Conservation (phyloP, 2,113 vertebrate genomes). For the Zingel zingel region DNA sequence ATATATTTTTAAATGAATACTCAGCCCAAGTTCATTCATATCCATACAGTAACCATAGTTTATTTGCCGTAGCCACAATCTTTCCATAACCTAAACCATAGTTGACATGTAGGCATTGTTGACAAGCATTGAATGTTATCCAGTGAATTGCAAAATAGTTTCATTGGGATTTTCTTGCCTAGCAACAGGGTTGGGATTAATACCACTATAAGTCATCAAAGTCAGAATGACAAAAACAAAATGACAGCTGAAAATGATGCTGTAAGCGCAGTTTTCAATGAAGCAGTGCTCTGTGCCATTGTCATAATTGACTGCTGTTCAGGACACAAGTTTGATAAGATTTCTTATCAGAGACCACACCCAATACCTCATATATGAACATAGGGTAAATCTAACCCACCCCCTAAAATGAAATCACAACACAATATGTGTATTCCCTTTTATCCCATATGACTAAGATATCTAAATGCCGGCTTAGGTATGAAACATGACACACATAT, state of each 20-base stretch:
- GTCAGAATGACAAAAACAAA: too few relatives aligned
- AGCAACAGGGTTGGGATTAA: not conserved
- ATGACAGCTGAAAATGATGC: not conserved
- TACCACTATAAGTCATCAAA: not conserved
- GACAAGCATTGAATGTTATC: not conserved
- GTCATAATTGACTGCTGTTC: not conserved
- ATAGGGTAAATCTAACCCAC: not conserved
- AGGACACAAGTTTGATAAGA: not conserved
- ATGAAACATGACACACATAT: slow-evolving; percentile 49
- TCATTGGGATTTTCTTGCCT: not conserved
- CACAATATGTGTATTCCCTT: not conserved
- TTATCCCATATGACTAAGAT: not conserved
- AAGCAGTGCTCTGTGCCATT: not conserved
- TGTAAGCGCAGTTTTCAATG: not conserved
- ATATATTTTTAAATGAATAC: not conserved
- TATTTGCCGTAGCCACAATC: not conserved
- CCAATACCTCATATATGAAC: not conserved
- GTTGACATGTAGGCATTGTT: not conserved
- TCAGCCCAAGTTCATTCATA: not conserved
- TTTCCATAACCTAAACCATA: not conserved
- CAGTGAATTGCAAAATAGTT: not conserved
- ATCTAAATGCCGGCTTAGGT: slow-evolving; percentile 22
- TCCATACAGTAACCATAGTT: not conserved
- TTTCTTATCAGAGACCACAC: slow-evolving; percentile 33
- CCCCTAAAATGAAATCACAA: slow-evolving; percentile 2